Evolutionary conservation across 2,113 vertebrate genomes (phyloP).

Genomic region (Limnothrissa miodon): DNA sequence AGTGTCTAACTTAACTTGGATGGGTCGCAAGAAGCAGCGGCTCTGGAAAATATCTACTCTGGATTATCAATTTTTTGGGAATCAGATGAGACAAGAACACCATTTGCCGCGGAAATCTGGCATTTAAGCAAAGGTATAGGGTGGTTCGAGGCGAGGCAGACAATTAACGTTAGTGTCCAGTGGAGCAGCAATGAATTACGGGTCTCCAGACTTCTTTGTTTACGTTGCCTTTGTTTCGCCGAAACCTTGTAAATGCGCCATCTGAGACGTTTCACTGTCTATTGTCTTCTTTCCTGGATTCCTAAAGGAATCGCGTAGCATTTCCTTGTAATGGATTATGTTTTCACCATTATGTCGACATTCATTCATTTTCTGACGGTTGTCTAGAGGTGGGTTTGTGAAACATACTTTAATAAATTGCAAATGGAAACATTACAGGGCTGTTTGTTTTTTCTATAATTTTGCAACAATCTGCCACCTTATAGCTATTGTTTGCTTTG

Average conservation of each 20-base stretch:
- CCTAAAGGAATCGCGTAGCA: neutral
- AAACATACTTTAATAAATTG: neutral
- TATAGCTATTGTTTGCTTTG: neutral
- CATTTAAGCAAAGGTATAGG: conserved; percentile 8
- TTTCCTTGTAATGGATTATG: neutral
- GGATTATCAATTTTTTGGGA: neutral
- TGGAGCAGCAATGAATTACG: conserved; percentile 26
- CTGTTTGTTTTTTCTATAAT: neutral
- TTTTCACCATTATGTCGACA: neutral
- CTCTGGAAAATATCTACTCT: conserved; percentile 4
- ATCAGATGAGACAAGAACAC: conserved; percentile 18
- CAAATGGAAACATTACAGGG: neutral
- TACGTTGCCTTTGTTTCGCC: neutral
- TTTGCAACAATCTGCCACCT: neutral
- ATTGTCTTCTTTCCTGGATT: neutral
- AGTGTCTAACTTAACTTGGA: neutral
- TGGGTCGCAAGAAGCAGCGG: neutral
- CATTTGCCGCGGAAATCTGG: conserved; percentile 22
- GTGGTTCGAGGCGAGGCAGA: conserved; percentile 19
- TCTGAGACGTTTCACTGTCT: neutral
- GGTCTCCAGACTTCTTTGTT: conserved; percentile 13
- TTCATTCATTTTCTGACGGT: neutral
- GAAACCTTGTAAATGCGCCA: neutral
- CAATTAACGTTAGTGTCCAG: conserved; percentile 14
- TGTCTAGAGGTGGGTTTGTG: conserved; percentile 17